A percentile compares a stretch with the other conserved stretches of the same genome.
These are phyloP conservation scores for Rhadinocentrus ornatus DNA, from an alignment of 2,797 vertebrate species.

Conservation along the genomic window DNA sequence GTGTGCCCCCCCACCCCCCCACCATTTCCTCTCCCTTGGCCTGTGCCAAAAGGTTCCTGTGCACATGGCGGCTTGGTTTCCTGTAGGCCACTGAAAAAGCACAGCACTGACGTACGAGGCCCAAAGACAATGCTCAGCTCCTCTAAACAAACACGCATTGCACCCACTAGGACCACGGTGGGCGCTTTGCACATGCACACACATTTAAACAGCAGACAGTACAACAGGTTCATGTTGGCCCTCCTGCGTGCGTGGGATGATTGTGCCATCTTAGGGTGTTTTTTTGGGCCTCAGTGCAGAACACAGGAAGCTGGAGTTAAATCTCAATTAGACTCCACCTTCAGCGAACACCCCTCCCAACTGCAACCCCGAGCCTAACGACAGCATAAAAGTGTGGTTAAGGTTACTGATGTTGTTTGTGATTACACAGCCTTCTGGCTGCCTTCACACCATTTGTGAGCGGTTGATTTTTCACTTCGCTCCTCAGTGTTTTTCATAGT, in stretches of 20 bases:
- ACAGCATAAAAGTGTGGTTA: slow-evolving; percentile 64
- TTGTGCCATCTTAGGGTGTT: slow-evolving; percentile 50
- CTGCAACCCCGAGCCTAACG: slow-evolving; percentile 60
- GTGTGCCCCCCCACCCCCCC: slow-evolving; percentile 55
- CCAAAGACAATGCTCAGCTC: slow-evolving; percentile 80
- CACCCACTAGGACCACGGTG: slow-evolving; percentile 53
- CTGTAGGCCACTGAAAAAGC: slow-evolving; percentile 83
- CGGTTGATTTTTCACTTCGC: slow-evolving; percentile 13
- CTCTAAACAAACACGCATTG: slow-evolving; percentile 80
- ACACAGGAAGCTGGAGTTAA: slow-evolving; percentile 70
- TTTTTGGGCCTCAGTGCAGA: slow-evolving; percentile 46
- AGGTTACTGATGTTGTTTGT: slow-evolving; percentile 56
- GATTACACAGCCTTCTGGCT: slow-evolving; percentile 46
- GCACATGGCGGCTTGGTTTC: slow-evolving; percentile 86
- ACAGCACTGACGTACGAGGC: slow-evolving; percentile 80
- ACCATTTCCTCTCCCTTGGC: slow-evolving; percentile 83
- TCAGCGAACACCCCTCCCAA: slow-evolving; percentile 29
- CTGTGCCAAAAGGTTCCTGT: slow-evolving; percentile 86
- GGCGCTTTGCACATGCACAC: slow-evolving; percentile 55
- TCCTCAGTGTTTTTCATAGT: slow-evolving; percentile 9
- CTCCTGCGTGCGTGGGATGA: slow-evolving; percentile 21
- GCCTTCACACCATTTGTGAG: slow-evolving; percentile 20
- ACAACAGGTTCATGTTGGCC: slow-evolving; percentile 38
- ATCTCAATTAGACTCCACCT: slow-evolving; percentile 69
- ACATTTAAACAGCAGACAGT: slow-evolving; percentile 51